phyloP scores from a whole-genome alignment of 1,140 invertebrate genomes.

The Nylanderia fulva region DNA sequence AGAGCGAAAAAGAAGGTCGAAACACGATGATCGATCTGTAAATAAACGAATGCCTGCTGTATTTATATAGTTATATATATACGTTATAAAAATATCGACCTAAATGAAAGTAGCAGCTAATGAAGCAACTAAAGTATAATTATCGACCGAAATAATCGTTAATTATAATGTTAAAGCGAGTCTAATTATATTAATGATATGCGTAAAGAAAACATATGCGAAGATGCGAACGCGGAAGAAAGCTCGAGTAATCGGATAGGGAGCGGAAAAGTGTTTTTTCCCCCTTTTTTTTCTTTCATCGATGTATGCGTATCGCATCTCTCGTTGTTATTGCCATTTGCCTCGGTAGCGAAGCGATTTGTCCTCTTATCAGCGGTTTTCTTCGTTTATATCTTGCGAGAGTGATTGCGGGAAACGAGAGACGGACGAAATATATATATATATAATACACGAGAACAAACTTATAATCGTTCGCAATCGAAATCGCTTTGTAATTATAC shows the following conservation, averaged over 20 bases:
- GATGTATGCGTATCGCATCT: background rate
- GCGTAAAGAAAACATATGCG: slow-evolving; percentile 20
- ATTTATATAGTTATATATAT: slow-evolving; percentile 80
- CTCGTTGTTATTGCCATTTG: slow-evolving; percentile 59
- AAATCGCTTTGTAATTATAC: slow-evolving; percentile 50
- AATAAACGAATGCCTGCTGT: slow-evolving; percentile 82
- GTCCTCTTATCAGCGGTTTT: slow-evolving; percentile 4
- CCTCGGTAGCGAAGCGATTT: slow-evolving; percentile 25
- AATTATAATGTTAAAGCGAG: slow-evolving; percentile 57
- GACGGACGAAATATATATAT: background rate
- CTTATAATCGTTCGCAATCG: background rate
- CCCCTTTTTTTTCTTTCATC: background rate
- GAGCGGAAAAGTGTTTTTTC: background rate
- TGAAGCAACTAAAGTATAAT: slow-evolving; percentile 68
- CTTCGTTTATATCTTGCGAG: background rate
- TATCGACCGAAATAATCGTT: slow-evolving; percentile 63
- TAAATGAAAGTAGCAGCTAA: slow-evolving; percentile 65
- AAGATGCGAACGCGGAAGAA: background rate
- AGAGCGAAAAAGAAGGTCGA: slow-evolving; percentile 40
- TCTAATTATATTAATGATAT: slow-evolving; percentile 57
- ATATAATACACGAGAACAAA: background rate
- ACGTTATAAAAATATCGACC: slow-evolving; percentile 68
- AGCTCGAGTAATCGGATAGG: background rate
- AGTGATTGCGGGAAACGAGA: background rate
- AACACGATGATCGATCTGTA: slow-evolving; percentile 74